phyloP scores from a whole-genome alignment of 2,797 vertebrate species.

The Spinus olivaceus region DNA sequence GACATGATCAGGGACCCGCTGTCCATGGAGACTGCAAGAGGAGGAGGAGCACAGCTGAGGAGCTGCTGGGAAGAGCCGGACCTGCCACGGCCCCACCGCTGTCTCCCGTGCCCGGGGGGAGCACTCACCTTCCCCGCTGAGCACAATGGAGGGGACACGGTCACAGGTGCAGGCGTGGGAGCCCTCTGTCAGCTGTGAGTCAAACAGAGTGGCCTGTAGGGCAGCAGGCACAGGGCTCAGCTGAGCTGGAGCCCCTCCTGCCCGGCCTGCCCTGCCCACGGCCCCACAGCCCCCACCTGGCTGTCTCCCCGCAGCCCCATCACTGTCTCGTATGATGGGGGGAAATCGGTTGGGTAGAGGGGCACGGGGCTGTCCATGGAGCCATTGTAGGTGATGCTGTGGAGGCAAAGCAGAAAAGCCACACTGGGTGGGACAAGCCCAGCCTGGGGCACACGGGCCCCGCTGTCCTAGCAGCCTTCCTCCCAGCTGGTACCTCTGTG shows the following conservation, averaged over 20 bases:
- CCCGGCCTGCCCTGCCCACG: accelerated
- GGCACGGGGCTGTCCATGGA: constrained; percentile 97
- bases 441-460: accelerated
- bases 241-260: background rate
- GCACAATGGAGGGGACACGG: constrained; percentile 87
- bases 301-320: constrained; percentile 90
- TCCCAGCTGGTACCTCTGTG: constrained; percentile 82
- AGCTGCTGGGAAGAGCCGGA: background rate
- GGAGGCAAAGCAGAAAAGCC: background rate
- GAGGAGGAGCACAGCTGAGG: accelerated
- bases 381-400: constrained; percentile 95
- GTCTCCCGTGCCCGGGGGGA: accelerated
- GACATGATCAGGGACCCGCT: constrained; percentile 92
- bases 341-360: constrained; percentile 93
- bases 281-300: constrained; percentile 75
- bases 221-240: accelerated
- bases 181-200: constrained; percentile 82
- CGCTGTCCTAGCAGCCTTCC: accelerated
- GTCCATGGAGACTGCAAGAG: constrained; percentile 87
- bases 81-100: accelerated
- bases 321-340: constrained; percentile 93
- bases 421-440: background rate
- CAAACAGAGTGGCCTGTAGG: constrained; percentile 89
- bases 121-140: constrained; percentile 86
- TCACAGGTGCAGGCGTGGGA: constrained; percentile 79